Percentiles rank a stretch among this genome's conserved stretches.
Conservation (phyloP, 2,113 vertebrate species). For the Pelmatolapia mariae region DNA sequence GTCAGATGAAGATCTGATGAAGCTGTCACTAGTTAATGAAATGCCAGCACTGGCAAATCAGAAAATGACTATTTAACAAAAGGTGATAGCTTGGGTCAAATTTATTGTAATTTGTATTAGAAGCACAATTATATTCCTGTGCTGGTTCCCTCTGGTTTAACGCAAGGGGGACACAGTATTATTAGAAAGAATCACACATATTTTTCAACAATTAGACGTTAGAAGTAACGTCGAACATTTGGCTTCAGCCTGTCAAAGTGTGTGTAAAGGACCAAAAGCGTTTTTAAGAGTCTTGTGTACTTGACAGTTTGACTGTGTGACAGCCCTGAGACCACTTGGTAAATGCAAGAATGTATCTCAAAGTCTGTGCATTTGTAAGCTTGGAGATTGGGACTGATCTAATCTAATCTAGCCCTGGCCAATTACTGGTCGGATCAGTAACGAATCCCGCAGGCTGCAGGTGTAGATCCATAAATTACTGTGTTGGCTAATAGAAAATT, state of each 20-base stretch:
- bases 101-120: neutral
- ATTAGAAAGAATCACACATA: neutral
- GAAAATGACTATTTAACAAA: neutral
- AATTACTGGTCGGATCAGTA: neutral
- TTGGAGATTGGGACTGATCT: neutral
- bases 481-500: neutral
- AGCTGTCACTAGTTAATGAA: neutral
- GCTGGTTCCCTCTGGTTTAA: neutral
- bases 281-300: neutral
- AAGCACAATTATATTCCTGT: neutral
- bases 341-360: neutral
- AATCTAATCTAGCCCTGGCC: neutral
- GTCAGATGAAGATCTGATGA: neutral
- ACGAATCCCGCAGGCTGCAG: neutral
- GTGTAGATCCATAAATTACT: neutral
- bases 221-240: neutral
- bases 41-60: neutral
- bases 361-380: neutral
- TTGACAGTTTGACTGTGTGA: neutral
- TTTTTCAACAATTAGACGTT: neutral
- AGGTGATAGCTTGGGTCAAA: neutral
- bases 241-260: neutral
- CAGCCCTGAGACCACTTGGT: neutral
- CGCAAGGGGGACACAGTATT: accelerated
- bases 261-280: neutral